Conservation (phyloP, 2,888 invertebrate species). For the Hydroisotoma schaefferi region DNA sequence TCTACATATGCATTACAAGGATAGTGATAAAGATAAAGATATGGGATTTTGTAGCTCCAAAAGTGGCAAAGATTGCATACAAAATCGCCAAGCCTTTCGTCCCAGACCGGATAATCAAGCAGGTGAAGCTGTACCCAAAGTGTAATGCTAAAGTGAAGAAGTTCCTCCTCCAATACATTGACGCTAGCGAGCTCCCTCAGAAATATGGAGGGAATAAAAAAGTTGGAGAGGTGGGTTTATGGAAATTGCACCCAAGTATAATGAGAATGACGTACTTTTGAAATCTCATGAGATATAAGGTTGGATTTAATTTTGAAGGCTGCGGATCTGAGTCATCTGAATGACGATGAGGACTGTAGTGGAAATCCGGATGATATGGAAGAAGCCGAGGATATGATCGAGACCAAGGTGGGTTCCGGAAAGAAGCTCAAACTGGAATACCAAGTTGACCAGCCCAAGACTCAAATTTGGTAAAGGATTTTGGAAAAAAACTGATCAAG, state of each 20-base stretch:
- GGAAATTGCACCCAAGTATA: not conserved
- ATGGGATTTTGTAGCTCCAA: conserved; percentile 37
- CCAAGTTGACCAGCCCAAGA: conserved; percentile 40
- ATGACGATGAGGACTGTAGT: conserved; percentile 39
- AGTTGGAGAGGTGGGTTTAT: conserved; percentile 26
- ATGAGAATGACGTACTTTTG: not conserved
- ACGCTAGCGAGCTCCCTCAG: conserved; percentile 41
- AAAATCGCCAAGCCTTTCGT: conserved; percentile 46
- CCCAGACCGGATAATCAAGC: conserved; percentile 37
- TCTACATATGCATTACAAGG: no score
- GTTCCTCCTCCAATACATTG: conserved; percentile 41
- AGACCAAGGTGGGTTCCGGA: conserved; percentile 42
- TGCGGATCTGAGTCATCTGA: conserved; percentile 2
- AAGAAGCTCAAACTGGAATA: conserved; percentile 47
- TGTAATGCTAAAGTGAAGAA: conserved; percentile 42
- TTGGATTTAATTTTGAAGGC: no score
- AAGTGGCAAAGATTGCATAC: conserved; percentile 46
- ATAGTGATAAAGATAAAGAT: no score
- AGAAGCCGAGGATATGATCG: conserved; percentile 44
- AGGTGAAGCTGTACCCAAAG: conserved; percentile 45
- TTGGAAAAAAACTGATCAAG: not conserved
- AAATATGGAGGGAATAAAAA: conserved; percentile 46
- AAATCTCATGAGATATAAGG: not conserved
- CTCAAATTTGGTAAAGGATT: conserved; percentile 43
- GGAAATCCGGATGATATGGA: conserved; percentile 47